A percentile compares a stretch with the other conserved stretches of the same genome.
Conservation (phyloP, 2,888 invertebrate genomes). For the Synanthedon andrenaeformis region DNA sequence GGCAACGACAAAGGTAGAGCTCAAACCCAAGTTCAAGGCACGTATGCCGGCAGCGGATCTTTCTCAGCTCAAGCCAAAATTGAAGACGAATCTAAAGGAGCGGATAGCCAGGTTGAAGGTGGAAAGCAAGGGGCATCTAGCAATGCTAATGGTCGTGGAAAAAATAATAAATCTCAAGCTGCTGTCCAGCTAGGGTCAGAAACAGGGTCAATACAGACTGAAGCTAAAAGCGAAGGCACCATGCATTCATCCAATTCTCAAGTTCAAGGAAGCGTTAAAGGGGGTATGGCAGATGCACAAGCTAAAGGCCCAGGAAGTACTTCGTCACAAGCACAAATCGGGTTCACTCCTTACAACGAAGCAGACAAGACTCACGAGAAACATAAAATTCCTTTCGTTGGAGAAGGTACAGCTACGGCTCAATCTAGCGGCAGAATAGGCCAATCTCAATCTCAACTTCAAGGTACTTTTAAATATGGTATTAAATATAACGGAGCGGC, state of each 20-base stretch:
- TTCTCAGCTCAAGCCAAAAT: constrained; percentile 88
- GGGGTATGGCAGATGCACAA: constrained; percentile 88
- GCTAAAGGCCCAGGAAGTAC: constrained; percentile 87
- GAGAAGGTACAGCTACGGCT: constrained; percentile 83
- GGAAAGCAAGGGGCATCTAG: constrained; percentile 81
- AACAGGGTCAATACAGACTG: constrained; percentile 80
- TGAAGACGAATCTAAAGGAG: constrained; percentile 78
- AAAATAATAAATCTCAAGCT: constrained; percentile 80
- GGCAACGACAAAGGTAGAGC: constrained; percentile 80
- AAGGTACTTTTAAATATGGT: constrained; percentile 83
- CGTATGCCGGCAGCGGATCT: constrained; percentile 81
- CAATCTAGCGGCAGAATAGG: constrained; percentile 81
- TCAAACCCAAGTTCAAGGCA: constrained; percentile 86
- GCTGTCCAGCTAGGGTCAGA: constrained; percentile 81
- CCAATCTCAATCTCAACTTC: constrained; percentile 85
- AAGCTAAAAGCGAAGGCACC: constrained; percentile 79
- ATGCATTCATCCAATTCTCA: constrained; percentile 83
- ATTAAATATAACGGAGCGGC: constrained; percentile 84
- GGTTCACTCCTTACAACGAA: constrained; percentile 81
- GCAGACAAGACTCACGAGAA: constrained; percentile 63
- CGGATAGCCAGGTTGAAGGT: constrained; percentile 77
- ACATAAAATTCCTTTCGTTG: constrained; percentile 73
- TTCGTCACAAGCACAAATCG: constrained; percentile 90
- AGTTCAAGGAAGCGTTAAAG: constrained; percentile 84
- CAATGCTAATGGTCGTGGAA: constrained; percentile 80